phyloP scores from a whole-genome alignment of 2,113 vertebrate genomes.

The Amphiprion ocellaris region DNA sequence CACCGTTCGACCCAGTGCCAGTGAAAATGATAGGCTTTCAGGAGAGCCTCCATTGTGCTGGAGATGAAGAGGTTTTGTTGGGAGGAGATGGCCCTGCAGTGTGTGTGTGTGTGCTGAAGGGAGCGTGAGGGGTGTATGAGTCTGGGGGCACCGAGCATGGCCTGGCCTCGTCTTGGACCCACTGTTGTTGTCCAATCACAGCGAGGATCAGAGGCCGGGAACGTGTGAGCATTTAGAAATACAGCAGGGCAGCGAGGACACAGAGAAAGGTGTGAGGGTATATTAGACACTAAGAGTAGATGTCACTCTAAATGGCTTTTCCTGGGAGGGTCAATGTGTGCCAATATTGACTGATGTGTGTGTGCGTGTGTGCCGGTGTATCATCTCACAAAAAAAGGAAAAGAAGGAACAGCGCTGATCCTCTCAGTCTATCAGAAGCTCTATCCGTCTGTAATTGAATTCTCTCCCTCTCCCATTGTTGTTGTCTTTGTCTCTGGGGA shows the following conservation, averaged over 20 bases:
- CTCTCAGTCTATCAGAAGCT: slow-evolving; percentile 70
- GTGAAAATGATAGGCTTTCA: slow-evolving; percentile 99
- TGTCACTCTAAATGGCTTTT: slow-evolving; percentile 99
- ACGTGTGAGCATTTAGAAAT: slow-evolving; percentile 87
- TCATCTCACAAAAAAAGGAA: slow-evolving; percentile 50
- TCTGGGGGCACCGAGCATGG: slow-evolving; percentile 45
- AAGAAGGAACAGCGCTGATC: slow-evolving; percentile 64
- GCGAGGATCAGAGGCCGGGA: slow-evolving; percentile 68
- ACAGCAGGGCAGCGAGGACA: slow-evolving; percentile 80
- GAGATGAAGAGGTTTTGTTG: slow-evolving; percentile 99
- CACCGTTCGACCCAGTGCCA: slow-evolving; percentile 83
- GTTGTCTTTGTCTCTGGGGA: slow-evolving; percentile 71
- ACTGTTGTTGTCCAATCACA: slow-evolving; percentile 76
- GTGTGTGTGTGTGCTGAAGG: slow-evolving; percentile 28
- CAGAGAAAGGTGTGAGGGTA: slow-evolving; percentile 56
- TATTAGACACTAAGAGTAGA: slow-evolving; percentile 77
- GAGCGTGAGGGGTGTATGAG: slow-evolving; percentile 29
- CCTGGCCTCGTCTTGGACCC: slow-evolving; percentile 44
- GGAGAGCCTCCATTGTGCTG: slow-evolving; percentile 97
- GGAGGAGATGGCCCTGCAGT: slow-evolving; percentile 89
- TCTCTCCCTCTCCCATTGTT: slow-evolving; percentile 71
- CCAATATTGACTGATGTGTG: slow-evolving; percentile 92
- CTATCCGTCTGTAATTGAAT: slow-evolving; percentile 78
- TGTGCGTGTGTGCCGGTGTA: slow-evolving; percentile 43
- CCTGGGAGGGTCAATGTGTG: slow-evolving; percentile 95